Base-by-base conservation (phyloP, 2,113 vertebrate species). In the Eubucco bourcierii region DNA sequence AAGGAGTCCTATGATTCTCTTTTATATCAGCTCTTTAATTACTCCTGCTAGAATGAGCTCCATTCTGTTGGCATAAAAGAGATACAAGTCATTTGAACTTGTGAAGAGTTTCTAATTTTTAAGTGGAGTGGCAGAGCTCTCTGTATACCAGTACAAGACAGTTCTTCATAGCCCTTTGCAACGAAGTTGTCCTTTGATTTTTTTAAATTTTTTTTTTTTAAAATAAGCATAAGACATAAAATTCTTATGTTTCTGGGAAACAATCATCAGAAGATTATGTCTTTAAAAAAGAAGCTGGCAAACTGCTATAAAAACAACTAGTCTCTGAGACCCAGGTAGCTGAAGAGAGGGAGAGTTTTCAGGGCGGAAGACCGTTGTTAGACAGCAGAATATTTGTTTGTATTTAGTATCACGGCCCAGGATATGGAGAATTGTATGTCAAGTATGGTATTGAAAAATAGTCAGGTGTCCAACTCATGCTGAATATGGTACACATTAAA, bases 21-120 rank as follows among this genome's bases (percentile, higher is more conserved):
- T 90, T 80, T 67, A 70, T 73, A 75, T 29, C 46, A 67, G 17
- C 37, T 72, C 34, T 84, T 90, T 76, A 87, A 81, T 87, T 65
- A 56, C 9, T 88, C 19, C 47, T 86, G 58, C 29, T 87, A 58
- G 39, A 88, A 76, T 76, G 10, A 82, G 58, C 29, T 82, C 47
- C 16, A 21, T 41, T 67, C 47, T 81, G 34, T 28, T 39, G 39
- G 23, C 1, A 2, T 5, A 28, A 8, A 46, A 46, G 33, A 81
- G 17, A 44, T 66, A 27, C 50, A 68, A 37, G n/a, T 75, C 44
- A 60, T 23, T 8, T 8, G 24, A n/a, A 9, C 39, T 81, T 31
- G 9, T 33, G 16, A 70, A 73, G 18, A 18, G 4, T 72, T 86
- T 70, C 47, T 84, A 50, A 73, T 19, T 80, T 88, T 87, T 18